Percentiles rank a stretch among this genome's conserved stretches.
Evolutionary conservation across 2,888 invertebrate genomes (phyloP).

Genomic region (Chrysolina haemoptera): DNA sequence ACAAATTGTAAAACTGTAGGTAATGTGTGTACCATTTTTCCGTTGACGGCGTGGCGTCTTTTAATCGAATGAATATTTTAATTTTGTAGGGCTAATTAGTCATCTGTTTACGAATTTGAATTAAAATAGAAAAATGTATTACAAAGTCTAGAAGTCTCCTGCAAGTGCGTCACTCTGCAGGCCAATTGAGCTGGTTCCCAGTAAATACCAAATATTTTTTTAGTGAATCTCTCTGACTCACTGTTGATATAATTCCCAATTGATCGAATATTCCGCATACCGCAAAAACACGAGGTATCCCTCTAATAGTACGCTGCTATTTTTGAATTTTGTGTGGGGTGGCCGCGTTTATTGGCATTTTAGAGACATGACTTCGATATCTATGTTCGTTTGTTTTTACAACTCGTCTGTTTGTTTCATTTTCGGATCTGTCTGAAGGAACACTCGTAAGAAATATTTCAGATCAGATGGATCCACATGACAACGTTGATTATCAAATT

Average conservation of each 20-base stretch:
- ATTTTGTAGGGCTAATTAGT: neutral
- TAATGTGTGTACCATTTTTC: no score
- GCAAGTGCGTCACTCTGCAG: constrained; percentile 13
- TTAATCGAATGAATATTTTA: neutral
- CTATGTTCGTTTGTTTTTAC: neutral
- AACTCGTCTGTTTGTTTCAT: neutral
- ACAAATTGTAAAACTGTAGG: no score
- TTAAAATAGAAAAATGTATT: neutral
- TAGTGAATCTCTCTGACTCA: constrained; percentile 22
- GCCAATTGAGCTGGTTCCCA: neutral
- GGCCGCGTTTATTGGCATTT: constrained; percentile 10
- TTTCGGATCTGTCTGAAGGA: no score
- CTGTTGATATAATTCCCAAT: constrained; percentile 6
- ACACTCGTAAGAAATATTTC: no score
- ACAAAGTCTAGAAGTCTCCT: constrained; percentile 10
- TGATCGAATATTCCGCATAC: constrained; percentile 21
- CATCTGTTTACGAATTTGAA: constrained; percentile 1
- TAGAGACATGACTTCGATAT: constrained; percentile 13
- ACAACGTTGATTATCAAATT: no score
- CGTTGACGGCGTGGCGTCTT: no score
- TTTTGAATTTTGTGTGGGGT: constrained; percentile 12
- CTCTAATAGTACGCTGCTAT: constrained; percentile 9
- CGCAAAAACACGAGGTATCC: constrained; percentile 9
- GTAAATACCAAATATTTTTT: constrained; percentile 22
- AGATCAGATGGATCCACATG: no score